These are phyloP conservation scores for Yponomeuta sedellus DNA, from an alignment of 2,888 invertebrate genomes.

Conservation along the genomic window DNA sequence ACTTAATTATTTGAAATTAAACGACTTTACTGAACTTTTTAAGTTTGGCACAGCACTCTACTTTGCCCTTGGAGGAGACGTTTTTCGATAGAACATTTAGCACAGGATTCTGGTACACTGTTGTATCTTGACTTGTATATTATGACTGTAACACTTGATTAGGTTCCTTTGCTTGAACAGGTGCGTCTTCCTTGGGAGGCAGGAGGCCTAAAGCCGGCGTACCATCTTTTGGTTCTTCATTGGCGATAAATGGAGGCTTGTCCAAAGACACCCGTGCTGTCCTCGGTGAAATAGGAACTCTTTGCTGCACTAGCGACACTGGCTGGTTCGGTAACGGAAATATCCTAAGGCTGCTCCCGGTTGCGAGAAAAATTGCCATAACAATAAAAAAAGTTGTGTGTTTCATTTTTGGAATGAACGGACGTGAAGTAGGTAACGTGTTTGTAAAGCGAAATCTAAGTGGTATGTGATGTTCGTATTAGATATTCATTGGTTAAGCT, in stretches of 20 bases:
- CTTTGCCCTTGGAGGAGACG: too few relatives aligned
- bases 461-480: background rate
- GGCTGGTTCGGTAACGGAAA: conserved; percentile 17
- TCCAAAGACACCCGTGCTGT: background rate
- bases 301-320: background rate
- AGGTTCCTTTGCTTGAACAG: too few relatives aligned
- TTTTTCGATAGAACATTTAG: too few relatives aligned
- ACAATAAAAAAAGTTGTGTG: conserved; percentile 6
- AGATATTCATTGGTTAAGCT: background rate
- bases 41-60: too few relatives aligned
- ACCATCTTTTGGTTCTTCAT: background rate
- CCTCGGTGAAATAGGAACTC: background rate
- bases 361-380: background rate
- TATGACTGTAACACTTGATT: background rate
- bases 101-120: background rate
- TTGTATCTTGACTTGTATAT: background rate
- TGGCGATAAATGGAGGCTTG: background rate
- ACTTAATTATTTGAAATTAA: too few relatives aligned
- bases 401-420: conserved; percentile 14
- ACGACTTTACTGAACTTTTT: too few relatives aligned
- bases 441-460: background rate
- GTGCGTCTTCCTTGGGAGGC: background rate
- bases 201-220: background rate
- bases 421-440: background rate
- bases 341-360: conserved; percentile 18